Evolutionary conservation across 2,797 vertebrate species (phyloP), one percentile per base, ranked within the genome.

Genomic region (Neostethus bicornis): DNA sequence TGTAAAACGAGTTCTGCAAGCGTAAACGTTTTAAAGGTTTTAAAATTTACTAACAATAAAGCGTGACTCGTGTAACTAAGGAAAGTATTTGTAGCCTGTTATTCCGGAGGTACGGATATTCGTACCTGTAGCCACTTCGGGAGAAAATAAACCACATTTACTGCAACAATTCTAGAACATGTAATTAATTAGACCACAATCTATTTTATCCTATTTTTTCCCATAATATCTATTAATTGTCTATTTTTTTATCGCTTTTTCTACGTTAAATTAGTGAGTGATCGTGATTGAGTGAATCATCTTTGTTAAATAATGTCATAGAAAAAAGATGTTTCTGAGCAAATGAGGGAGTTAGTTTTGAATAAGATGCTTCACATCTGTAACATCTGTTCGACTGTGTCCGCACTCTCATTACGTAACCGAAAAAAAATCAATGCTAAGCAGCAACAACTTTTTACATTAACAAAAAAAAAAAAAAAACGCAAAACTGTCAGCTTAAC

Each of bases 381-480:
- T 45, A 79, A 80, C 81, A 84, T 79, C 80, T 77, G 79, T 35
- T 55, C 61, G 4, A 26, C 60, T 3, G 23, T 46, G 70, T 66
- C 78, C 73, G 81, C 81, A 76, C 79, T 66, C 63, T 2, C 70
- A 29, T 90, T 90, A 86, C 84, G 86, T 88, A 88, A 90, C 5
- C 51, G 55, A 1, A 31, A 32, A 62, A 66, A 75, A 55, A 38
- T 53, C 70, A 35, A 8, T 6, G 77, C 44, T 31, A 42, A 29
- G 29, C 19, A 63, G 25, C 56, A 2, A 26, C 48, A 49, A 34
- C 88, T 89, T 85, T 39, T 76, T 49, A 34, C 29, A 47, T 19
- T 14, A 38, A n/a, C n/a, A n/a, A 28, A 26, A n/a, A 24, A n/a
- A n/a, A n/a, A 14, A 37, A 14, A 9, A 13, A 1, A n/a, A 52